A percentile compares a stretch with the other conserved stretches of the same genome.
Conservation (phyloP, 1,140 invertebrate species). For the Panagrolaimus sp. region DNA sequence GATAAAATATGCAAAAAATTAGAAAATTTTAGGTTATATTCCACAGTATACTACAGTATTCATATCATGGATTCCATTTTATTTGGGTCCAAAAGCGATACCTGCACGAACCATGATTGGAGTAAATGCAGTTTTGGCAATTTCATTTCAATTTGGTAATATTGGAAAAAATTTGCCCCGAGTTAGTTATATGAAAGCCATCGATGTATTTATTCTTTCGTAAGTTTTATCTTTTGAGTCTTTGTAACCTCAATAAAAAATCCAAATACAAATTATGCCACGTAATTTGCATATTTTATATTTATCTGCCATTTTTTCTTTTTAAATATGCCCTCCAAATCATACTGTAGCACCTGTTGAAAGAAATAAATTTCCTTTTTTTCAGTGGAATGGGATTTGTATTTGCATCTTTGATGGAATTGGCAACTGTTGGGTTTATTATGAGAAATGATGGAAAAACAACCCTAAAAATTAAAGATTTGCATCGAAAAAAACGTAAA, state of each 20-base stretch:
- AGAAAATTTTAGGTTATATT: slow-evolving; percentile 40
- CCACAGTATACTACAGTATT: slow-evolving; percentile 57
- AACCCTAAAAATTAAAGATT: slow-evolving; percentile 24
- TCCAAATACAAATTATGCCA: slow-evolving; percentile 44
- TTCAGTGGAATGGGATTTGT: slow-evolving; percentile 52
- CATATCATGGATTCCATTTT: slow-evolving; percentile 59
- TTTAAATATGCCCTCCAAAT: slow-evolving; percentile 6
- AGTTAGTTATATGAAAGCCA: slow-evolving; percentile 51
- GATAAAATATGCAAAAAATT: background rate
- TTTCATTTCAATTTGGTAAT: slow-evolving; percentile 59
- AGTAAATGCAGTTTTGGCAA: slow-evolving; percentile 56
- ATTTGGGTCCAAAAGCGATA: slow-evolving; percentile 57
- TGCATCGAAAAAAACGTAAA: slow-evolving; percentile 38
- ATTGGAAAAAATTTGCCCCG: slow-evolving; percentile 57
- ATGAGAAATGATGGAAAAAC: slow-evolving; percentile 28
- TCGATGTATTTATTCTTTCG: slow-evolving; percentile 35
- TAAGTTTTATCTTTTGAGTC: background rate
- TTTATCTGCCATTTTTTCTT: background rate
- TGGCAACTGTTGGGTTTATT: slow-evolving; percentile 48
- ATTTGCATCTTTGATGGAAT: slow-evolving; percentile 52
- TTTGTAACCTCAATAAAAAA: slow-evolving; percentile 44
- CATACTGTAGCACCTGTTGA: too few species aligned
- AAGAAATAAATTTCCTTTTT: background rate
- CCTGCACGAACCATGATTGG: slow-evolving; percentile 59
- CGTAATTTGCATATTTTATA: slow-evolving; percentile 6